These are phyloP conservation scores for Oscheius sp. DNA, from an alignment of 1,140 invertebrate genomes.

Conservation along the genomic window DNA sequence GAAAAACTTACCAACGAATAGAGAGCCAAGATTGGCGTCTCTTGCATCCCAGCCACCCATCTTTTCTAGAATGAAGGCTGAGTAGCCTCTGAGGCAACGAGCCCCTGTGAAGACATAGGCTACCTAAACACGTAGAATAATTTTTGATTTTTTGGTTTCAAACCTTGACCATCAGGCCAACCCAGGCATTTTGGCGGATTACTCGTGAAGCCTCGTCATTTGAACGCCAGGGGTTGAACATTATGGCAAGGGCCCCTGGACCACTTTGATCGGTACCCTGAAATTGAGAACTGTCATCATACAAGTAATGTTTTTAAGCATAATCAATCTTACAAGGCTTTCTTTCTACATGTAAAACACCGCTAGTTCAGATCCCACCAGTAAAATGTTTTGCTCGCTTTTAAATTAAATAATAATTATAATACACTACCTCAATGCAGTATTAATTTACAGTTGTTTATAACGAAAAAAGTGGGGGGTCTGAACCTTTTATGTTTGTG, in stretches of 20 bases:
- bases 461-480: too few relatives aligned
- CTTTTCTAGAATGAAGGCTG: slow-evolving; percentile 38
- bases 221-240: slow-evolving; percentile 42
- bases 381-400: too few relatives aligned
- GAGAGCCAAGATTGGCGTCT: not conserved
- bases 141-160: too few relatives aligned
- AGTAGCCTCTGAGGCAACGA: slow-evolving; percentile 41
- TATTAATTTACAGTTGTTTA: not conserved
- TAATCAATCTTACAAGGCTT: too few relatives aligned
- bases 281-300: too few relatives aligned
- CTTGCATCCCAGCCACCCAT: not conserved
- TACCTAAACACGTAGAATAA: too few relatives aligned
- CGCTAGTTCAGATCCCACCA: too few relatives aligned
- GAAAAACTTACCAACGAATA: slow-evolving; percentile 14
- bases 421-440: too few relatives aligned
- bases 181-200: slow-evolving; percentile 43
- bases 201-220: slow-evolving; percentile 39
- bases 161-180: slow-evolving; percentile 46
- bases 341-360: too few relatives aligned
- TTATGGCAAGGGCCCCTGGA: slow-evolving; percentile 28
- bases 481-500: too few relatives aligned
- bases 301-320: too few relatives aligned
- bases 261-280: not conserved
- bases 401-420: too few relatives aligned
- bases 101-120: slow-evolving; percentile 47